A percentile compares a stretch with the other conserved stretches of the same genome.
phyloP scores from a whole-genome alignment of 2,113 vertebrate genomes.

The Coreoperca whiteheadi region DNA sequence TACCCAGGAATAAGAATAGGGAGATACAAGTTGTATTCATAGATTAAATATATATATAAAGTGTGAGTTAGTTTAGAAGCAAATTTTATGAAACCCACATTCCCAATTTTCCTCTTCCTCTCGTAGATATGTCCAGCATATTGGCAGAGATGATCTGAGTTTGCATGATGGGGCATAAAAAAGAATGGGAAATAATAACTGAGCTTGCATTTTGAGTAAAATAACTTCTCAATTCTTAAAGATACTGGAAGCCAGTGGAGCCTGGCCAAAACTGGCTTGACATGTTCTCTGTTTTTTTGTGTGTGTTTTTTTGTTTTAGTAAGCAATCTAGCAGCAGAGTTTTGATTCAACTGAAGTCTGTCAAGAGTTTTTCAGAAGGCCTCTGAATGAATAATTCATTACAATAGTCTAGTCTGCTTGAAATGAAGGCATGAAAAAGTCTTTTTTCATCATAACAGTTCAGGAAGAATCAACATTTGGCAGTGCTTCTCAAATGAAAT shows the following conservation, averaged over 20 bases:
- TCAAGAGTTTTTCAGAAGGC: background rate
- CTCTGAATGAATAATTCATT: constrained; percentile 33
- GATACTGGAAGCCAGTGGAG: background rate
- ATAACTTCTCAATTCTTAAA: constrained; percentile 1
- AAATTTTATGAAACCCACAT: background rate
- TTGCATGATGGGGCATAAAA: constrained; percentile 2
- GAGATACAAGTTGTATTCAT: background rate
- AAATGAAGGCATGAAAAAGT: constrained; percentile 1
- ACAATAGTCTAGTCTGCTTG: background rate
- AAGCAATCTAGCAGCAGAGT: background rate
- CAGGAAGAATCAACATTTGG: background rate
- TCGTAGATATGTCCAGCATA: background rate
- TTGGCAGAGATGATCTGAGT: background rate
- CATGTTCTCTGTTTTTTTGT: background rate
- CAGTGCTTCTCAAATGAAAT: constrained; percentile 5
- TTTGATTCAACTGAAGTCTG: constrained; percentile 22
- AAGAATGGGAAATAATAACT: background rate
- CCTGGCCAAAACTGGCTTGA: background rate
- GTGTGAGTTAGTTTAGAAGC: no score
- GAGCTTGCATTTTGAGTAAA: background rate
- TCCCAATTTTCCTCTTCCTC: background rate
- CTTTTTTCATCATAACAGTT: background rate
- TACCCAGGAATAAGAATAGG: background rate
- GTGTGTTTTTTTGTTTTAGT: constrained; percentile 15
- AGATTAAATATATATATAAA: background rate